Evolutionary conservation across 2,888 invertebrate genomes (phyloP), one percentile per base, ranked within the genome.

Genomic region (Eupithecia centaureata): DNA sequence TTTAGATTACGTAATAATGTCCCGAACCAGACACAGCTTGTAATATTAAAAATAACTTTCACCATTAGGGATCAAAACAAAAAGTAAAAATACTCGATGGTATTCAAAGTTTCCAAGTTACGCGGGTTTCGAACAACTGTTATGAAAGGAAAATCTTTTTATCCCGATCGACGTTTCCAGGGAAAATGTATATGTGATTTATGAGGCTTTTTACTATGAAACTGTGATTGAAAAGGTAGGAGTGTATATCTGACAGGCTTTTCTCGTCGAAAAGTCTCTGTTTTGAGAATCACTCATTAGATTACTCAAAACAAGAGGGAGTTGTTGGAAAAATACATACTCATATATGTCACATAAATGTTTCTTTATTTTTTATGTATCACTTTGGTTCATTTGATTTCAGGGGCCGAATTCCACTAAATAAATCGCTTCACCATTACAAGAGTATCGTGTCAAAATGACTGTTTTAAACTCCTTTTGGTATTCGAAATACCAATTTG

Each of bases 111-210:
- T 86, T 74, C 73, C 73, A 81, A 84, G 78, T 84, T 79, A 82
- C 81, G 85, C 82, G 82, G 82, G 84, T 81, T 79, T 78, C 78
- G 79, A 82, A 84, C 82, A 84, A 87, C 82, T 82, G 83, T 84
- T 85, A 82, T 83, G 84, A 86, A 87, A 85, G 78, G 81, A 82
- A 86, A 85, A 84, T 85, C 84, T 86, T 88, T 88, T 84, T 84
- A 85, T 82, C 83, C 80, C 80, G 82, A 58, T 62, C 28, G 61
- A 82, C 81, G 80, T 84, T 84, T 80, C 79, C 79, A 81, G 83
- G 85, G 83, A 83, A 88, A 87, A 86, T 82, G 82, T 81, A 82
- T 76, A 75, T 78, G 80, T 86, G 87, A 87, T 90, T 88, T 88
- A 87, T 88, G 82, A 83, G 83, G 81, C 82, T 81, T 82, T 82